Evolutionary conservation across 2,113 vertebrate species (phyloP), one percentile per base, ranked within the genome.

Genomic region (Procavia capensis): DNA sequence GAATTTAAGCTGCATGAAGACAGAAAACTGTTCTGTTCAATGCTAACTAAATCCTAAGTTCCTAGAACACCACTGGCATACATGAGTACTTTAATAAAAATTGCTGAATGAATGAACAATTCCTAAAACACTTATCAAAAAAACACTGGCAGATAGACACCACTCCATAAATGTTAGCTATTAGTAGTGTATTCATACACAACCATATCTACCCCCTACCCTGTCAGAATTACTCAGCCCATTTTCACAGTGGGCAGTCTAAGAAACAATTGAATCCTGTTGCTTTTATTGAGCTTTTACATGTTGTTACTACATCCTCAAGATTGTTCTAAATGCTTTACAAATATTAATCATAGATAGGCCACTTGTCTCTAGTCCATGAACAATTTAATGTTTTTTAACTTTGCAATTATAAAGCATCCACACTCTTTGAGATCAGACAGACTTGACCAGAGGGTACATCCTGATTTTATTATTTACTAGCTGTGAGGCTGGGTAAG

Each of bases 141-240:
- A 91, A 29, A n/a, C 36, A n/a, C 36, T 87, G 61, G 39, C 10
- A 96, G 24, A 93, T 47, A 86, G 29, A 96, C 85, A 43, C n/a
- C 13, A 54, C 31, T 39, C 22, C 64, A 57, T 45, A 83, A 70
- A 87, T 43, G 61, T 54, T 63, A 84, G 11, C 24, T 78, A 24
- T 90, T 31, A 90, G 64, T 74, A 50, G n/a, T 86, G 7, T 61
- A 90, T 43, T 81, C 34, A 39, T 31, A 76, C 14, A 74, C 27
- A 66, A 2, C 36, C 9, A 27, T 9, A 24, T 36, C 82, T 85
- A 63, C 80, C 79, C 17, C 47, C 31, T n/a, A n/a, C n/a, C n/a
- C n/a, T n/a, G n/a, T 84, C 22, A 45, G 41, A 84, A 86, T 61
- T 19, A 64, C 27, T 41, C 11, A n/a, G 22, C 29, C 64, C 47